Conservation (phyloP, 2,888 invertebrate species). For the Platypus cylindrus region DNA sequence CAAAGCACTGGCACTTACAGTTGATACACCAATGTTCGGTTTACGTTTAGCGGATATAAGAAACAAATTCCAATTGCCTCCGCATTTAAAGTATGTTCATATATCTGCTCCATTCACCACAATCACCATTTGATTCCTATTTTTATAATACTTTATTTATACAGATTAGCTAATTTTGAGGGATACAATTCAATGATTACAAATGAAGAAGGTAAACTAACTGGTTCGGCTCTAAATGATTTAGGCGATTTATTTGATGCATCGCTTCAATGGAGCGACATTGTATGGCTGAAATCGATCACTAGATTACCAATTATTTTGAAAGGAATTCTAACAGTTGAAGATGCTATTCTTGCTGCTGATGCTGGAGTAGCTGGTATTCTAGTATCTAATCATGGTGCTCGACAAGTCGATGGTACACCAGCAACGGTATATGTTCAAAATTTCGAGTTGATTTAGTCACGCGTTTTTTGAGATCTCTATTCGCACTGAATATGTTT, state of each 20-base stretch:
- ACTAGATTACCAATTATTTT: slow-evolving; percentile 70
- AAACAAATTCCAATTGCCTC: slow-evolving; percentile 73
- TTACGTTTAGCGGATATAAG: slow-evolving; percentile 66
- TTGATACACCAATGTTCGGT: slow-evolving; percentile 83
- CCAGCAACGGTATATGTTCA: slow-evolving; percentile 75
- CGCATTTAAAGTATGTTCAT: slow-evolving; percentile 56
- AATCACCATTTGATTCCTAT: no score
- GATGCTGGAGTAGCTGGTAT: slow-evolving; percentile 66
- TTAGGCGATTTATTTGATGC: slow-evolving; percentile 73
- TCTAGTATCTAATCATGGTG: slow-evolving; percentile 90
- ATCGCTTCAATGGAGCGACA: slow-evolving; percentile 74
- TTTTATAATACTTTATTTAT: no score
- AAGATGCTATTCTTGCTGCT: slow-evolving; percentile 69
- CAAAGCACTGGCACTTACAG: slow-evolving; percentile 74
- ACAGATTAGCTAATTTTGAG: slow-evolving; percentile 69
- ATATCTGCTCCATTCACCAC: no score
- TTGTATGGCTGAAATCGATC: slow-evolving; percentile 69
- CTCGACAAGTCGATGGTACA: slow-evolving; percentile 75
- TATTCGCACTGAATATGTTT: background rate
- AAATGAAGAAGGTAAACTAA: slow-evolving; percentile 30
- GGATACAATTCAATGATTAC: slow-evolving; percentile 40
- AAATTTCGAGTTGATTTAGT: no score
- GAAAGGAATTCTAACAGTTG: slow-evolving; percentile 76
- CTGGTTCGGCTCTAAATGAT: slow-evolving; percentile 63
- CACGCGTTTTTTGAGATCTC: background rate